These are phyloP conservation scores for Drosophila borealis DNA, from an alignment of 2,888 invertebrate species.

Conservation along the genomic window DNA sequence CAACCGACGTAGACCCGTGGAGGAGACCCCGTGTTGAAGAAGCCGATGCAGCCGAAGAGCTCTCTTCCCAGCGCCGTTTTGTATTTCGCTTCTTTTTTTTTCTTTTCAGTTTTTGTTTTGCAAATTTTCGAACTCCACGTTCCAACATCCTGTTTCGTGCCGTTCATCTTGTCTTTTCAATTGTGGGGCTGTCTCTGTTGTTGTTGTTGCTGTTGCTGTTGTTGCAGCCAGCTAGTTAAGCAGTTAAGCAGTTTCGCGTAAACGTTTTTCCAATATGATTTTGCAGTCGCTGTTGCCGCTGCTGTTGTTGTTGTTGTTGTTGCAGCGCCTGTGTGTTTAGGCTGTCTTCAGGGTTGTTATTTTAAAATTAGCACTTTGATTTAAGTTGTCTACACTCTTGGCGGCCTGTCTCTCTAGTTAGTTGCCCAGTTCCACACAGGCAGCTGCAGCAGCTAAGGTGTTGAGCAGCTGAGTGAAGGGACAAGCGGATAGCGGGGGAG, in stretches of 20 bases:
- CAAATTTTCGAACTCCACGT: slow-evolving; percentile 74
- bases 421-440: slow-evolving; percentile 41
- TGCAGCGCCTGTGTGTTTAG: slow-evolving; percentile 71
- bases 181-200: slow-evolving; percentile 64
- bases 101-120: slow-evolving; percentile 44
- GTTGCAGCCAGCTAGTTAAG: slow-evolving; percentile 70
- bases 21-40: neutral
- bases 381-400: slow-evolving; percentile 80
- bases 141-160: slow-evolving; percentile 79
- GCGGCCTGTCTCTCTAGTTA: slow-evolving; percentile 66
- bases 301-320: slow-evolving; percentile 35
- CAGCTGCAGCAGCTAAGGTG: slow-evolving; percentile 62
- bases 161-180: slow-evolving; percentile 79
- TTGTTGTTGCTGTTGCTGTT: slow-evolving; percentile 55
- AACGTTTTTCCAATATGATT: slow-evolving; percentile 77
- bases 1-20: slow-evolving; percentile 8
- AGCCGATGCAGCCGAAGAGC: slow-evolving; percentile 11
- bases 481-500: slow-evolving; percentile 39
- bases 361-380: slow-evolving; percentile 81
- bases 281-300: slow-evolving; percentile 28
- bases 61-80: slow-evolving; percentile 45
- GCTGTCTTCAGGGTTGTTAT: slow-evolving; percentile 79
- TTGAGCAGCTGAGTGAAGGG: slow-evolving; percentile 76
- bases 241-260: slow-evolving; percentile 81
- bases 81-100: slow-evolving; percentile 21